Conservation (phyloP, 2,797 vertebrate species). For the Sus cebifrons region DNA sequence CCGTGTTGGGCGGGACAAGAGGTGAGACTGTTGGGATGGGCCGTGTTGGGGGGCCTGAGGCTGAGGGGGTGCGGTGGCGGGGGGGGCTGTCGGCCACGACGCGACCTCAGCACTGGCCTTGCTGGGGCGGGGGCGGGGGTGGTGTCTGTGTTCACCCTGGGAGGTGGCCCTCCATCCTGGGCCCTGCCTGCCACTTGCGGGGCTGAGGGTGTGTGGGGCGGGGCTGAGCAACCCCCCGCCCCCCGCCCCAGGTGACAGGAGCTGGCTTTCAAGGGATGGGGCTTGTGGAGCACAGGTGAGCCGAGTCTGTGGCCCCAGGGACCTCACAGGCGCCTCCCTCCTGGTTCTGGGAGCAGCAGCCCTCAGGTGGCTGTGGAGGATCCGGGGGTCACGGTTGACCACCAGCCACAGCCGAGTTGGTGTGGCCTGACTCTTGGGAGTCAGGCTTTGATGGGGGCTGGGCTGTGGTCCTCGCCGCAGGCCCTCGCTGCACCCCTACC, state of each 20-base stretch:
- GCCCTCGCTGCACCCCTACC: accelerated
- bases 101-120: not conserved
- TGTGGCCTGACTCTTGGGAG: not conserved
- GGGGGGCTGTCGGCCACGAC: not conserved
- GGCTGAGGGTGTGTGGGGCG: not conserved
- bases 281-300: not conserved
- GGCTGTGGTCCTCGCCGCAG: not conserved
- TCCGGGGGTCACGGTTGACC: not conserved
- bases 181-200: not conserved
- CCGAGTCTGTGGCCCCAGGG: not conserved
- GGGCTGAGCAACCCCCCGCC: not conserved
- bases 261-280: accelerated
- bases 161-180: accelerated
- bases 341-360: not conserved
- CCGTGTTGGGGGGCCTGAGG: not conserved
- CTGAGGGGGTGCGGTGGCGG: accelerated
- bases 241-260: not conserved
- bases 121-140: not conserved
- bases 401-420: not conserved
- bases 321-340: accelerated
- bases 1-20: accelerated
- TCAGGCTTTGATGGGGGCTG: not conserved
- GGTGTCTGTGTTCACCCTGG: not conserved
- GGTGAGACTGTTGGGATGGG: accelerated
- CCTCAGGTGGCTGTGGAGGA: not conserved